Conservation (phyloP, 2,888 invertebrate species). For the Leptinotarsa tumamoca region DNA sequence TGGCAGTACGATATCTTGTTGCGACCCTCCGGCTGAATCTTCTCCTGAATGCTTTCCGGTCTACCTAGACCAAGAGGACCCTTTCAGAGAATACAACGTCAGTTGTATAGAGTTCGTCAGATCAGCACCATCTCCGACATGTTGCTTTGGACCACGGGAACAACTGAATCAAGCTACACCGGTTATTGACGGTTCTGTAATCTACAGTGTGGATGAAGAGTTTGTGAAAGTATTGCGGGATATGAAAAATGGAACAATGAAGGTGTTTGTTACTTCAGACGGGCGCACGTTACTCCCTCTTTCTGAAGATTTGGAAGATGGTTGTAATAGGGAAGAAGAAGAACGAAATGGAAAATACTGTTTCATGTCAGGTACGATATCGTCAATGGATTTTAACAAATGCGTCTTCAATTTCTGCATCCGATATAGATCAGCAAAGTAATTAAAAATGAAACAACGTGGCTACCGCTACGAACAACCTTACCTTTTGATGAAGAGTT, state of each 20-base stretch:
- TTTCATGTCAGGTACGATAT: conserved; percentile 74
- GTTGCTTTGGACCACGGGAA: conserved; percentile 82
- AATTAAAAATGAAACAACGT: too few relatives aligned
- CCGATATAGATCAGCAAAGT: too few relatives aligned
- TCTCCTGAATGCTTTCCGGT: conserved; percentile 86
- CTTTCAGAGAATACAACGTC: conserved; percentile 75
- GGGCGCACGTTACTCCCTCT: conserved; percentile 78
- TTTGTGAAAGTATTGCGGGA: conserved; percentile 69
- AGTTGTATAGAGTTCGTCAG: conserved; percentile 89
- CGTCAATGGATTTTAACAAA: too few relatives aligned
- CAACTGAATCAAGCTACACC: conserved; percentile 87
- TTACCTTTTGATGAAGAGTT: too few relatives aligned
- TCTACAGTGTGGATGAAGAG: conserved; percentile 78
- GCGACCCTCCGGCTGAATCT: conserved; percentile 68
- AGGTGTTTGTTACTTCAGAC: conserved; percentile 74
- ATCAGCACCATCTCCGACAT: conserved; percentile 83
- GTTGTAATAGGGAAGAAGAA: conserved; percentile 81
- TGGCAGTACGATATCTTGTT: conserved; percentile 80
- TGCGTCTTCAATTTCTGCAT: too few relatives aligned
- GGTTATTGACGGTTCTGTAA: conserved; percentile 85
- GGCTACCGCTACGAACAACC: too few relatives aligned
- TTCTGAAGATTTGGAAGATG: conserved; percentile 78
- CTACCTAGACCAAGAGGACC: conserved; percentile 74
- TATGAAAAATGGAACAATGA: conserved; percentile 71
- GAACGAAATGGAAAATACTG: conserved; percentile 81